Evolutionary conservation across 2,797 vertebrate species (phyloP), one percentile per base, ranked within the genome.

Genomic region (Ptychobarbus kaznakovi): DNA sequence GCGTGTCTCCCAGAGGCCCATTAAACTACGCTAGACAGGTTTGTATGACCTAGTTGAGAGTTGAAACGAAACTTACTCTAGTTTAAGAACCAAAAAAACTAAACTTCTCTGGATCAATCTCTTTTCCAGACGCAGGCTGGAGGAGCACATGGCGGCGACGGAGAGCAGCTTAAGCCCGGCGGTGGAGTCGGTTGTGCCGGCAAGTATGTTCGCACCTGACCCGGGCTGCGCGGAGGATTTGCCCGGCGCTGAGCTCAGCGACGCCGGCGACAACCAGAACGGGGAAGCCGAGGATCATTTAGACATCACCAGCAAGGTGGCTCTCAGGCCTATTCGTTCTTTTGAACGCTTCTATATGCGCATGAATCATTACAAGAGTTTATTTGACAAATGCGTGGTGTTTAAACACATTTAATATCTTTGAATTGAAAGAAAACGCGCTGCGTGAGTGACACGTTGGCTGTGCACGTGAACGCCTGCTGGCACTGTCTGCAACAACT

Each of bases 121-220:
- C 73, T 80, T 75, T 87, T 46, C 51, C 15, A n/a, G 2, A 74
- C 1, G 11, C 89, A 91, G 94, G 88, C 96, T 97, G 96, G 95
- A 96, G 58, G 13, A 78, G 93, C 92, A 96, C 90, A 92, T 94
- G 88, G 85, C 90, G 91, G 92, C 93, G 91, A 91, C 93, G 86
- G 96, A 97, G 86, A 92, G 95, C 49, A 94, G 91, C 86, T 82
- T 94, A 72, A 94, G 92, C 44, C 90, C 95, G 72, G 87, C 53
- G 74, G 83, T 85, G 28, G 95, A 95, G 81, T 89, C 96, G 35
- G 92, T 96, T 81, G 96, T 98, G 13, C 97, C 97, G 25, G 95
- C 97, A 70, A 96, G 96, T 12, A 98, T 98, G 96, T 99, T 98
- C 82, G 97, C 97, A 18, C 97, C 97, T 0, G 97, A 97, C 88